Conservation (phyloP, 2,797 vertebrate species). For the Poecilia gillii region DNA sequence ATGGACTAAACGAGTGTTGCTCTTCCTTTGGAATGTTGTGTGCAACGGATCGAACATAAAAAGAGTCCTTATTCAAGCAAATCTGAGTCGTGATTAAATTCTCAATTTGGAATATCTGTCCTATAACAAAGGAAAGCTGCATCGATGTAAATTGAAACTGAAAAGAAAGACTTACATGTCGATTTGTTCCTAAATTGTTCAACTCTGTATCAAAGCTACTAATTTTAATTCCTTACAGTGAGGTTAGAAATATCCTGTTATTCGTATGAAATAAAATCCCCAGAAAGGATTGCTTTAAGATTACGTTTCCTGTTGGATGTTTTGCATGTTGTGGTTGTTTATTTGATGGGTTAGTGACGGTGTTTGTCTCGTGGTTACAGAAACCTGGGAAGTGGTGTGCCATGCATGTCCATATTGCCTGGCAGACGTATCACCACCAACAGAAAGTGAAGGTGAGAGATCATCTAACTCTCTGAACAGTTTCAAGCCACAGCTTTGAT, state of each 20-base stretch:
- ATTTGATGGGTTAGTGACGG: slow-evolving; percentile 1
- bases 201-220: not conserved
- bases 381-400: slow-evolving; percentile 99
- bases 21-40: not conserved
- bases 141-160: not conserved
- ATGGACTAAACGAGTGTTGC: not conserved
- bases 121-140: not conserved
- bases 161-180: not conserved
- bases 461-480: slow-evolving; percentile 25
- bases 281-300: not conserved
- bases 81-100: not conserved
- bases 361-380: slow-evolving; percentile 73
- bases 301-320: not conserved
- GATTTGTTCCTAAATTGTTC: not conserved
- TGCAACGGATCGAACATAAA: not conserved
- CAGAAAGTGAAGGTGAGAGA: slow-evolving; percentile 97
- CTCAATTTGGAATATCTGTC: not conserved
- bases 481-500: not conserved
- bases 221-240: not conserved
- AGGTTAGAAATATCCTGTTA: not conserved
- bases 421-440: slow-evolving; percentile 99
- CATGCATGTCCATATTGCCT: slow-evolving; percentile 98
- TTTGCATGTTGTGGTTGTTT: not conserved
- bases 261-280: not conserved
- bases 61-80: not conserved